Evolutionary conservation across 2,113 vertebrate species (phyloP), one percentile per base, ranked within the genome.

Genomic region (Salvelinus namaycush): DNA sequence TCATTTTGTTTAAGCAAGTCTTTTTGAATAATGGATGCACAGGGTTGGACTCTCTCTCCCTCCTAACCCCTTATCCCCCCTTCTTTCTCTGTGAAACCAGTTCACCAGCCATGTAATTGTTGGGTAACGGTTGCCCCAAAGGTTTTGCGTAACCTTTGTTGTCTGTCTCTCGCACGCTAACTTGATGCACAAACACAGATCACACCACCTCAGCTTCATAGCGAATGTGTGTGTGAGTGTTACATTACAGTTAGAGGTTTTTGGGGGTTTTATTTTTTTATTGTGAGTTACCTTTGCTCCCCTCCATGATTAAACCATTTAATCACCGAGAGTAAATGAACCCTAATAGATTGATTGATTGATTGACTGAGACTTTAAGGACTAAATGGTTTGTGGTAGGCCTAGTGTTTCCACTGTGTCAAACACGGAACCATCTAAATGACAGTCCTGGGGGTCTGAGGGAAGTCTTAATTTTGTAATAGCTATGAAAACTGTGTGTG

Each of bases 401-500:
- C 39, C 39, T 39, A 39, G 34, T 39, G 34, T 72, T 60, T 77
- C 49, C 49, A 51, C 14, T 51, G 49, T 88, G 90, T 90, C 90
- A 91, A 81, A 82, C 62, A 60, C 29, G 73, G 79, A 59, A 62
- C n/a, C 59, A 72, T 85, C 73, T 85, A 85, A 89, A 71, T 74
- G 77, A 75, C 78, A 82, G 76, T 90, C 80, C 78, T 86, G 85
- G 48, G 88, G 84, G 88, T 82, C 81, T n/a, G n/a, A 83, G 88
- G 90, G 93, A 93, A 94, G 91, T 90, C 82, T 75, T 92, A 91
- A 90, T 75, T 76, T 70, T 68, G 70, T 87, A 92, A 93, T 90
- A 79, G 80, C 85, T 16, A 77, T 78, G 87, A 90, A 89, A 89
- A 84, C 75, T 74, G 60, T 84, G 26, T 26, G 26, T 26, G 26